A percentile compares a stretch with the other conserved stretches of the same genome.
Conservation (phyloP, 2,797 vertebrate genomes). For the Podargus strigoides region DNA sequence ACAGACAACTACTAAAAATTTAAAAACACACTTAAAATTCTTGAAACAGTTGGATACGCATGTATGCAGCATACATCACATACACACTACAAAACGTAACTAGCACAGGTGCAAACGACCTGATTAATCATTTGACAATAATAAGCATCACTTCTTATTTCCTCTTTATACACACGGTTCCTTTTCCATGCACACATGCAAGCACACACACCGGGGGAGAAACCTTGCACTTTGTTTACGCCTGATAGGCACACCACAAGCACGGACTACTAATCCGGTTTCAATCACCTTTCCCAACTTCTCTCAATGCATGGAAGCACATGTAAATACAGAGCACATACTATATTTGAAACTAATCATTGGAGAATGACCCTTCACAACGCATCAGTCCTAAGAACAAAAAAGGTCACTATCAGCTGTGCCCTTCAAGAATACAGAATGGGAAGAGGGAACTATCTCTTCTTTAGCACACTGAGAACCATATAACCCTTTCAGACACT, state of each 20-base stretch:
- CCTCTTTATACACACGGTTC: not conserved
- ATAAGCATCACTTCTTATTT: not conserved
- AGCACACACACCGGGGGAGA: not conserved
- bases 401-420: not conserved
- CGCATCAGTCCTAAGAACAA: not conserved
- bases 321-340: not conserved
- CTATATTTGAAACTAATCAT: not conserved
- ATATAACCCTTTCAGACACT: not conserved
- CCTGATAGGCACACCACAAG: not conserved
- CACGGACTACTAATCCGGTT: not conserved
- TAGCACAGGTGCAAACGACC: not conserved
- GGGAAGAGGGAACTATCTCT: not conserved
- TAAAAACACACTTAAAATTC: not conserved
- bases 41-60: not conserved
- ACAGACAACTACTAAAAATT: not conserved
- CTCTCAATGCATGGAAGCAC: not conserved
- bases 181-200: not conserved
- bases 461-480: not conserved
- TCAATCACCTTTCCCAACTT: not conserved
- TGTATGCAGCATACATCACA: fast-evolving
- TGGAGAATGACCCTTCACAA: not conserved
- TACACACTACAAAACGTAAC: not conserved
- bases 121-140: not conserved
- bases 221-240: fast-evolving
- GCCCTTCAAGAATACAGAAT: not conserved